Percentiles rank a stretch among this genome's conserved stretches.
phyloP scores from a whole-genome alignment of 2,797 vertebrate species.

The Brachymystax lenok region DNA sequence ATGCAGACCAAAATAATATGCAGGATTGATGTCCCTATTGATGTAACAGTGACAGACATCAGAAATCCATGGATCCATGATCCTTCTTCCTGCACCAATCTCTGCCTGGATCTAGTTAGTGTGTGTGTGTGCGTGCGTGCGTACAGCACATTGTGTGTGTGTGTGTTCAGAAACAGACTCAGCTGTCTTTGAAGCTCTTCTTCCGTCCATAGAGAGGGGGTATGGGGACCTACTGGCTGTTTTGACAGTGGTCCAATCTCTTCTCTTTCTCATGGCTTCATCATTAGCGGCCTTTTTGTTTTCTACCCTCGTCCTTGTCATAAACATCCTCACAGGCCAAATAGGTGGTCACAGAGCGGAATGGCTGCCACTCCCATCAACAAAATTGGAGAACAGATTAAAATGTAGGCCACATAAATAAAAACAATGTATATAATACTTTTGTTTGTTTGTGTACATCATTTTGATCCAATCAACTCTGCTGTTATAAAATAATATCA shows the following conservation, averaged over 20 bases:
- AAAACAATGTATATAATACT: too few species aligned
- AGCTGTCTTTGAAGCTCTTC: conserved; percentile 32
- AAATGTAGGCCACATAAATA: conserved; percentile 5
- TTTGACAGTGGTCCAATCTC: conserved; percentile 4
- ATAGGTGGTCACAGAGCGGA: conserved; percentile 60
- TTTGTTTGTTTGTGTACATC: neutral
- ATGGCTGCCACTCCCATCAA: conserved; percentile 51
- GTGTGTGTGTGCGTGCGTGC: neutral
- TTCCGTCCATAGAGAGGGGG: conserved; percentile 13
- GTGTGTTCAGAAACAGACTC: neutral
- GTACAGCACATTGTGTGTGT: neutral
- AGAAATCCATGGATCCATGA: neutral
- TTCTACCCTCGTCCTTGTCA: conserved; percentile 57
- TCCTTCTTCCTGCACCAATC: neutral
- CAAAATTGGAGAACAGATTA: conserved; percentile 44
- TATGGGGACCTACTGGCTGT: conserved; percentile 22
- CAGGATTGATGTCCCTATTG: neutral
- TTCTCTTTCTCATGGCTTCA: conserved; percentile 33
- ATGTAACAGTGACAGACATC: neutral
- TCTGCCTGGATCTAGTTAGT: neutral
- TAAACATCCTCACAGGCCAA: conserved; percentile 66
- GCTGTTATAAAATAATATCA: too few species aligned
- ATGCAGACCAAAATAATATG: neutral
- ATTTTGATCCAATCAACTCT: neutral
- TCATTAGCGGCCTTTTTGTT: conserved; percentile 51